Conservation (phyloP, 2,113 vertebrate genomes). For the Corynorhinus townsendii region DNA sequence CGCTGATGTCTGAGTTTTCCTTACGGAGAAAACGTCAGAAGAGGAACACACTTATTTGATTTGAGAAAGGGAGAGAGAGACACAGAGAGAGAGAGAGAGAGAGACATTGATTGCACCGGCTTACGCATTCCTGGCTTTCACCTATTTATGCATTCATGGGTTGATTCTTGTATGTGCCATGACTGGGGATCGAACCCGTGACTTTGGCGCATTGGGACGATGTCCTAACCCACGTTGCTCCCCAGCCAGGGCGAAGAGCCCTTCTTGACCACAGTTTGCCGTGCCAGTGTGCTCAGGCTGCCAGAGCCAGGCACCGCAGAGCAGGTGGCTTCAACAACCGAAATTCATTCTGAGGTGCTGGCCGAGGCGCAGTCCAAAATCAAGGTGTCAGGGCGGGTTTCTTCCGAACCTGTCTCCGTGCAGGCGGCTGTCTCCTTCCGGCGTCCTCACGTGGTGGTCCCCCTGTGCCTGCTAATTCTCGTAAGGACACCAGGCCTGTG, state of each 20-base stretch:
- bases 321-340: accelerated
- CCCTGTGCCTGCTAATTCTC: not conserved
- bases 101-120: not conserved
- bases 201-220: not conserved
- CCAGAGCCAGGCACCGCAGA: accelerated
- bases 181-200: not conserved
- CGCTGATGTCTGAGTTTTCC: not conserved
- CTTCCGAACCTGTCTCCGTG: not conserved
- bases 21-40: not conserved
- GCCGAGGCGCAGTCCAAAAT: not conserved
- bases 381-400: not conserved
- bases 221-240: not conserved
- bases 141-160: not conserved
- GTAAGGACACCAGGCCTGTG: not conserved
- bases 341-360: not conserved
- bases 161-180: not conserved
- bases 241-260: not conserved
- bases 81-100: no score
- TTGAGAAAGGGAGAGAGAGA: not conserved
- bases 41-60: not conserved
- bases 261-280: not conserved
- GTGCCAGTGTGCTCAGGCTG: not conserved
- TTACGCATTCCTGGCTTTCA: no score
- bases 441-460: not conserved
- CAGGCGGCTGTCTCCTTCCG: not conserved